phyloP scores from a whole-genome alignment of 1,140 invertebrate genomes.

The Zelostemma sp. region DNA sequence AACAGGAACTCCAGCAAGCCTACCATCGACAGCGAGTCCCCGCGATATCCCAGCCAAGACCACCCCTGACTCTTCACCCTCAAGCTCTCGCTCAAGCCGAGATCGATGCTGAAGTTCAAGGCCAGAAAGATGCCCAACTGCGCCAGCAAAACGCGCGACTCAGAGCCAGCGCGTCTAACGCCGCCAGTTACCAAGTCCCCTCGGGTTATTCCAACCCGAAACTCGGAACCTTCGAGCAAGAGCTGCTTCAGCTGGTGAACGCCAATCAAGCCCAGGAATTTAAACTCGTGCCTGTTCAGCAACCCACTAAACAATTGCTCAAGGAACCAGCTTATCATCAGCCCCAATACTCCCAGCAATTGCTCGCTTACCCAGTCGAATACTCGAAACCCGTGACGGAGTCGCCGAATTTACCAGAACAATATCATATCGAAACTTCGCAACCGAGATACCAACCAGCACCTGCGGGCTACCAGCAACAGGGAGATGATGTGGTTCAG shows the following conservation, averaged over 20 bases:
- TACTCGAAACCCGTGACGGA: conserved; percentile 52
- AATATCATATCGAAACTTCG: conserved; percentile 67
- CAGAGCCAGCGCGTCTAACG: conserved; percentile 42
- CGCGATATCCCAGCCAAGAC: conserved; percentile 54
- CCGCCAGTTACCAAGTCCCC: conserved; percentile 47
- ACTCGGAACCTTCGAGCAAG: conserved; percentile 62
- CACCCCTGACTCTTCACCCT: conserved; percentile 55
- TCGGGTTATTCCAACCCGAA: conserved; percentile 51
- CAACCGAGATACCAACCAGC: conserved; percentile 48
- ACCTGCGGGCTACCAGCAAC: conserved; percentile 35
- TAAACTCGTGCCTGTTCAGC: conserved; percentile 51
- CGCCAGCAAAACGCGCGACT: conserved; percentile 49
- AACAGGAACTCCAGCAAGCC: conserved; percentile 61
- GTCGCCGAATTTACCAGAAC: conserved; percentile 50
- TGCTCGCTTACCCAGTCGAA: conserved; percentile 38
- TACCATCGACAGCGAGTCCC: conserved; percentile 64
- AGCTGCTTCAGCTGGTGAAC: conserved; percentile 59
- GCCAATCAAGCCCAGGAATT: conserved; percentile 66
- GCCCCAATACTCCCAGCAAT: conserved; percentile 46
- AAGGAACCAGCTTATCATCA: conserved; percentile 39
- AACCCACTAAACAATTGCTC: conserved; percentile 33
- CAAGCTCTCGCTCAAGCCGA: conserved; percentile 60
- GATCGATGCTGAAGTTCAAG: conserved; percentile 52
- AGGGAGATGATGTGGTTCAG: conserved; percentile 48
- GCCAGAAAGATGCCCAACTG: conserved; percentile 51